Evolutionary conservation across 2,888 invertebrate species (phyloP).

Genomic region (Andrena camellia): DNA sequence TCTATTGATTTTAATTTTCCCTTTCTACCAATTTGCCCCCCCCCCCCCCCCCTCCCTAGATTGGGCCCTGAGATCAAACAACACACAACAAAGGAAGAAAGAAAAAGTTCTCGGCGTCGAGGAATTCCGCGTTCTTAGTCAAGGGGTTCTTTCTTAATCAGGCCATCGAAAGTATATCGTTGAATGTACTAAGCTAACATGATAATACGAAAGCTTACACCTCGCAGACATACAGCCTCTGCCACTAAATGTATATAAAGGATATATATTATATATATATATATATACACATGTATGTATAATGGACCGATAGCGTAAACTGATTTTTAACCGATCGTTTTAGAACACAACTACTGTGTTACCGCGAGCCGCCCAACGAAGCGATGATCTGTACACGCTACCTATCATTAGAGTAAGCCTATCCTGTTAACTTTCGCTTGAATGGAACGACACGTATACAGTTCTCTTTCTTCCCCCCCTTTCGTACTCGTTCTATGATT

Average conservation of each 20-base stretch:
- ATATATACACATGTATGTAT: conserved; percentile 58
- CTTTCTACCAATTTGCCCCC: too few relatives aligned
- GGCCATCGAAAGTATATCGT: conserved; percentile 73
- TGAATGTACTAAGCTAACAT: conserved; percentile 72
- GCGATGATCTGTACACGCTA: conserved; percentile 51
- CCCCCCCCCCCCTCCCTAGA: too few relatives aligned
- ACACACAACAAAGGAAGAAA: neutral
- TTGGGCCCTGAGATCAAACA: neutral
- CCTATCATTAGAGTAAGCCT: conserved; percentile 60
- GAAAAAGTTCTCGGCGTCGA: neutral
- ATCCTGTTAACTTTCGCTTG: conserved; percentile 44
- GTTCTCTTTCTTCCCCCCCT: conserved; percentile 14
- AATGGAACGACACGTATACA: conserved; percentile 15
- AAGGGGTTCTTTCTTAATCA: conserved; percentile 75
- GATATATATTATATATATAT: conserved; percentile 16
- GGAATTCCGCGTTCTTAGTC: conserved; percentile 20
- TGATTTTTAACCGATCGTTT: conserved; percentile 69
- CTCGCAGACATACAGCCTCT: conserved; percentile 79
- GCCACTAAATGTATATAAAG: conserved; percentile 76
- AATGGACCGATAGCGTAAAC: conserved; percentile 66
- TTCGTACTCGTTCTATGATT: conserved; percentile 15
- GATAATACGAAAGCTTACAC: conserved; percentile 77
- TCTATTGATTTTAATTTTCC: too few relatives aligned
- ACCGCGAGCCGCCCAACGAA: conserved; percentile 71
- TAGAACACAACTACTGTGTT: conserved; percentile 72